Percentiles rank a stretch among this genome's conserved stretches.
These are phyloP conservation scores for Drosophila buzzatii DNA, from an alignment of 2,888 invertebrate species.

Conservation along the genomic window DNA sequence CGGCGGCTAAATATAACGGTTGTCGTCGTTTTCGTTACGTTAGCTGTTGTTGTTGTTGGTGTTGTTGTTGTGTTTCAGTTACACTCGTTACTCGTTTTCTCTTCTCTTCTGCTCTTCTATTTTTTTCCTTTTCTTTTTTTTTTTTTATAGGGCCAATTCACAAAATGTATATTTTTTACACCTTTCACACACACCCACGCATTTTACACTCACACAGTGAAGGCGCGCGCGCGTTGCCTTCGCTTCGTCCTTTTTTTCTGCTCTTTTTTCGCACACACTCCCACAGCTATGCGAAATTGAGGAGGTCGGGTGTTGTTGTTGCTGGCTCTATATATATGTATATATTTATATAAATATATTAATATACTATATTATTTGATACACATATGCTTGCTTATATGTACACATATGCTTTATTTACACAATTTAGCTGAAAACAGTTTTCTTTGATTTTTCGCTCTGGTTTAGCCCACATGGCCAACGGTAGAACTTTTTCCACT, in stretches of 20 bases:
- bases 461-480: conserved; percentile 62
- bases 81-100: conserved; percentile 75
- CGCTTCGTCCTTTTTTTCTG: conserved; percentile 45
- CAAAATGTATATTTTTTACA: conserved; percentile 78
- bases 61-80: conserved; percentile 50
- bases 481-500: conserved; percentile 42
- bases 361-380: conserved; percentile 7
- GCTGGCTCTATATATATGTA: conserved; percentile 40
- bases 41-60: conserved; percentile 38
- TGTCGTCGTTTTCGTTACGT: conserved; percentile 59
- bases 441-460: conserved; percentile 52
- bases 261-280: conserved; percentile 51
- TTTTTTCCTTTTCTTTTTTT: conserved; percentile 31
- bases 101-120: conserved; percentile 33
- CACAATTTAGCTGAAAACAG: conserved; percentile 34
- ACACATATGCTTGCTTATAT: conserved; percentile 17
- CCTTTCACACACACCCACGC: conserved; percentile 77
- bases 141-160: conserved; percentile 74
- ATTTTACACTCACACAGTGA: conserved; percentile 62
- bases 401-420: conserved; percentile 40
- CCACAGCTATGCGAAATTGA: conserved; percentile 47
- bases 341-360: conserved; percentile 20
- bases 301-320: conserved; percentile 53
- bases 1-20: conserved; percentile 77
- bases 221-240: conserved; percentile 62